Conservation (phyloP, 2,888 invertebrate species). For the Trissonchulus sp. region DNA sequence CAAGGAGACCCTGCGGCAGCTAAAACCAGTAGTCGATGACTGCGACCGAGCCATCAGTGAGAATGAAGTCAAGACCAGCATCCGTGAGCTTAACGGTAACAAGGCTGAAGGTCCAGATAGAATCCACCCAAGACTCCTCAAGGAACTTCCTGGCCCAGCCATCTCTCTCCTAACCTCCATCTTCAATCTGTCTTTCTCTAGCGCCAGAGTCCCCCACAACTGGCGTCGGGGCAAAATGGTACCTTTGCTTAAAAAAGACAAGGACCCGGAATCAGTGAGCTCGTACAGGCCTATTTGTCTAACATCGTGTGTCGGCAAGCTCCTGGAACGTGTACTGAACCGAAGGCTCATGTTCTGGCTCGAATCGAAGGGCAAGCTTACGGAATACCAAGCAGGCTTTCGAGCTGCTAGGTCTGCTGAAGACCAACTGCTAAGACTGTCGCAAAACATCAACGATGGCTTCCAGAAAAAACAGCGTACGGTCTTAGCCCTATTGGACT, state of each 20-base stretch:
- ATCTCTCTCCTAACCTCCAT: neutral
- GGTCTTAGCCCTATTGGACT: conserved; percentile 16
- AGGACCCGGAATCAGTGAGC: neutral
- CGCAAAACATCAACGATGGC: neutral
- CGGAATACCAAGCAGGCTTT: neutral
- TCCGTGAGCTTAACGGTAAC: too few relatives aligned
- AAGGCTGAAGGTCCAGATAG: too few relatives aligned
- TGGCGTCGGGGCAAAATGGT: neutral
- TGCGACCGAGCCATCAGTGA: too few relatives aligned
- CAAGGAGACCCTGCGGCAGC: too few relatives aligned
- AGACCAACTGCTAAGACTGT: neutral
- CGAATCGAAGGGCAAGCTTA: neutral
- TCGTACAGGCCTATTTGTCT: conserved; percentile 14
- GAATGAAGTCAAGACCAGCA: too few relatives aligned
- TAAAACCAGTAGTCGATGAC: too few relatives aligned
- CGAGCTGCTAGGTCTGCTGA: neutral
- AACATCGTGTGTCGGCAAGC: conserved; percentile 10
- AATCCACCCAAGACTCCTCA: too few relatives aligned
- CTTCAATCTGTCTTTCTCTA: neutral
- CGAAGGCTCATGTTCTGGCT: neutral
- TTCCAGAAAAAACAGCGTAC: neutral
- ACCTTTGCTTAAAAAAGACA: neutral
- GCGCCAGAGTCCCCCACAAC: neutral
- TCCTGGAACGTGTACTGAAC: neutral
- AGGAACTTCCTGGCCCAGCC: neutral